Conservation (phyloP, 92 coral and sea anemone genomes). For the Bergia sp. region DNA sequence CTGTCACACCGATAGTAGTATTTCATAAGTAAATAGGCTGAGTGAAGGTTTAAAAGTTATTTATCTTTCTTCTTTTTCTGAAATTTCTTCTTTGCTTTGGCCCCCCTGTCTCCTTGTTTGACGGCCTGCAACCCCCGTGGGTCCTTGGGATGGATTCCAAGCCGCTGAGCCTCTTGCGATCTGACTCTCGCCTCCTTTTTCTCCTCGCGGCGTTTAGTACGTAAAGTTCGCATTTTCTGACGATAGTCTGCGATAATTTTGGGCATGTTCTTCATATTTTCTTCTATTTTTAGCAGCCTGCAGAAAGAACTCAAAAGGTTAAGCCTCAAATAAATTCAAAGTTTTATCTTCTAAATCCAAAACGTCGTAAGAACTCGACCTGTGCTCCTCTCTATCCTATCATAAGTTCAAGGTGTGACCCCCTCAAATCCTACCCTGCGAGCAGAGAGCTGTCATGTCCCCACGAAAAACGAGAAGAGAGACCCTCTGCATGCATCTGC, state of each 20-base stretch:
- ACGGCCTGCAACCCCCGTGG: constrained; percentile 84
- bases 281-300: constrained; percentile 84
- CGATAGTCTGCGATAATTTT: constrained; percentile 88
- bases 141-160: constrained; percentile 90
- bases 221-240: constrained; percentile 80
- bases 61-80: constrained; percentile 58
- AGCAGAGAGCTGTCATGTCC: no score
- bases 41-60: not conserved
- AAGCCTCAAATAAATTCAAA: not conserved
- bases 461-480: no score
- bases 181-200: constrained; percentile 69
- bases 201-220: constrained; percentile 77
- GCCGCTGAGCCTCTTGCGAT: constrained; percentile 84
- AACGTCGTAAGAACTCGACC: not conserved
- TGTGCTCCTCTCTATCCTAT: no score
- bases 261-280: constrained; percentile 98
- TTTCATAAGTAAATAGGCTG: no score
- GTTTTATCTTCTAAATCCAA: not conserved
- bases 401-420: no score
- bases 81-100: constrained; percentile 63
- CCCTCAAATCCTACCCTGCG: no score
- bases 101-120: constrained; percentile 54
- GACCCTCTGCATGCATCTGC: no score
- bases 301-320: not conserved
- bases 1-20: not conserved